These are phyloP conservation scores for Coremacera marginata DNA, from an alignment of 2,888 invertebrate species.

Conservation along the genomic window DNA sequence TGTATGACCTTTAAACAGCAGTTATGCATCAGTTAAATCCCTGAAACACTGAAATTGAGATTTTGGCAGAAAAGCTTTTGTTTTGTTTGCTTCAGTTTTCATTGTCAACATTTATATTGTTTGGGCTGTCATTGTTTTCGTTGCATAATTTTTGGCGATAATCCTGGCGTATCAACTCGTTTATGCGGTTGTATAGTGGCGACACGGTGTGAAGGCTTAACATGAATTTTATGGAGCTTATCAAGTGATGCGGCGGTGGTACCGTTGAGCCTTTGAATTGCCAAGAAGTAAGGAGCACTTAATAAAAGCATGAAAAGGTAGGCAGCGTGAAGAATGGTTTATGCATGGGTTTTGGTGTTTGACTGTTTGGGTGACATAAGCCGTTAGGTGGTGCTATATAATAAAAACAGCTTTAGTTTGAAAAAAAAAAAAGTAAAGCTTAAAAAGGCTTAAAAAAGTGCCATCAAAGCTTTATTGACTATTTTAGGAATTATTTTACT, in stretches of 20 bases:
- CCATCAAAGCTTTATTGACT: background rate
- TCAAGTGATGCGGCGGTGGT: too few relatives aligned
- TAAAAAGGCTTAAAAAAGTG: background rate
- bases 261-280: too few relatives aligned
- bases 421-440: background rate
- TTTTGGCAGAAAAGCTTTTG: background rate
- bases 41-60: background rate
- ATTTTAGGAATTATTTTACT: background rate
- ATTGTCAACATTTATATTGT: conserved; percentile 1
- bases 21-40: background rate
- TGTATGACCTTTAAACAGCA: background rate
- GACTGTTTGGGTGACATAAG: too few relatives aligned
- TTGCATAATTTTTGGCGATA: conserved; percentile 37
- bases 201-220: too few relatives aligned
- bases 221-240: too few relatives aligned
- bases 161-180: conserved; percentile 30
- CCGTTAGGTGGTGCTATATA: too few relatives aligned
- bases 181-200: background rate
- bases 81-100: background rate
- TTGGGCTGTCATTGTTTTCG: conserved; percentile 34
- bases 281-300: too few relatives aligned
- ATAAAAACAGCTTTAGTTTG: too few relatives aligned
- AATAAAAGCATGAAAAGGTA: too few relatives aligned
- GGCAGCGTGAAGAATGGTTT: too few relatives aligned
- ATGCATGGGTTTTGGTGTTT: too few relatives aligned